A percentile compares a stretch with the other conserved stretches of the same genome.
Conservation (phyloP, 1,140 invertebrate species). For the Hylyphantes graminicola region DNA sequence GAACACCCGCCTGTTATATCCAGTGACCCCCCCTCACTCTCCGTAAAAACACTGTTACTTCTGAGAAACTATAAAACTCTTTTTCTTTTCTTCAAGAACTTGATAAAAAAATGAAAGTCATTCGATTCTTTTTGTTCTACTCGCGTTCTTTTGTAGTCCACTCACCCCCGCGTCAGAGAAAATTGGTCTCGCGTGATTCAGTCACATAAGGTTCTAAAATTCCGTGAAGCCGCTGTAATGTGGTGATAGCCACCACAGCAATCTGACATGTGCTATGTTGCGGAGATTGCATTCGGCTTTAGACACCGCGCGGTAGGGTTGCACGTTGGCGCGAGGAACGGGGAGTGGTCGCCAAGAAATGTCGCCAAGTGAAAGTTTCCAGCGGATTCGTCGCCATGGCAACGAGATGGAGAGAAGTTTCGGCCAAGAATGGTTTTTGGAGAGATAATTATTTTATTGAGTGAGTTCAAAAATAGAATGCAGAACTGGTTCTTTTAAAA, state of each 20-base stretch:
- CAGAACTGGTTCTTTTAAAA: too few species aligned
- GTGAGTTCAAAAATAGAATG: too few species aligned
- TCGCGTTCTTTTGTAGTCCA: constrained; percentile 12
- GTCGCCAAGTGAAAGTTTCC: neutral
- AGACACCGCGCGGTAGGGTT: constrained; percentile 13
- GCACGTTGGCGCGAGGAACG: neutral
- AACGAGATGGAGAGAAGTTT: constrained; percentile 3
- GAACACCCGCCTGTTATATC: too few species aligned
- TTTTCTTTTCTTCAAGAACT: constrained; percentile 2
- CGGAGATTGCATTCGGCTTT: constrained; percentile 28
- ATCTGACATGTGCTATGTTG: constrained; percentile 34
- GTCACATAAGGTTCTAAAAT: constrained; percentile 14
- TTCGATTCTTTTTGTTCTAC: neutral
- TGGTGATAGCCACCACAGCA: neutral
- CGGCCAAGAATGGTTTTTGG: neutral
- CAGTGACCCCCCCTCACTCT: neutral
- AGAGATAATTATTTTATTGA: neutral
- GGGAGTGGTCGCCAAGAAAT: constrained; percentile 12
- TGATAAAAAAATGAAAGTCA: neutral
- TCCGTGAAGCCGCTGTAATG: constrained; percentile 3
- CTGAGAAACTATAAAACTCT: constrained; percentile 4
- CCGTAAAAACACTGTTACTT: neutral
- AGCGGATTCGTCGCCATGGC: neutral
- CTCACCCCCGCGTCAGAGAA: constrained; percentile 39
- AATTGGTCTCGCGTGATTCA: constrained; percentile 38